These are phyloP conservation scores for Pholis gunnellus DNA, from an alignment of 2,113 vertebrate genomes.

Conservation along the genomic window DNA sequence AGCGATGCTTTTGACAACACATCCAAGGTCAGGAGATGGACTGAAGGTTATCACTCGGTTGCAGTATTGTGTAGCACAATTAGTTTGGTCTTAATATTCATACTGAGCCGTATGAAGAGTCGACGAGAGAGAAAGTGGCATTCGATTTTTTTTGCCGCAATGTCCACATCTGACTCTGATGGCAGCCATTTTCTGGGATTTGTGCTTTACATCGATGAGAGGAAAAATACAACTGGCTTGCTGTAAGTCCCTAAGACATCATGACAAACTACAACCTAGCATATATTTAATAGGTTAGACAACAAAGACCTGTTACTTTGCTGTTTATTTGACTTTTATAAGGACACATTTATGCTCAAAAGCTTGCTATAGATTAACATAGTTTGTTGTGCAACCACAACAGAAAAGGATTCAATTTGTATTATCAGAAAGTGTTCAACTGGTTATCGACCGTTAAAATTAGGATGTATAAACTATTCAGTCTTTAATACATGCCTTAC, in stretches of 20 bases:
- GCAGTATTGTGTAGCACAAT: neutral
- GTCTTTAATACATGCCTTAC: neutral
- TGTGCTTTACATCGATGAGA: neutral
- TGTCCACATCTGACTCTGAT: slow-evolving; percentile 2
- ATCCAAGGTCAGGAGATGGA: slow-evolving; percentile 57
- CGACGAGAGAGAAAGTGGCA: neutral
- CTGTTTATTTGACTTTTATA: neutral
- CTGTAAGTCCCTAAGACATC: neutral
- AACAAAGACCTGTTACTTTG: neutral
- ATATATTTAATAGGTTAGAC: neutral
- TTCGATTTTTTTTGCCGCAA: neutral
- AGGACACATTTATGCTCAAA: neutral
- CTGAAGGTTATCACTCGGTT: slow-evolving; percentile 21
- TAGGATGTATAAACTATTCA: neutral
- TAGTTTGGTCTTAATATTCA: neutral
- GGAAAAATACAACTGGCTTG: neutral
- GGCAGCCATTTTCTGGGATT: slow-evolving; percentile 50
- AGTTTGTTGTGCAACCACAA: neutral
- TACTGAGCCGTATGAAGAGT: neutral
- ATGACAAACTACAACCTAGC: neutral
- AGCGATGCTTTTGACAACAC: slow-evolving; percentile 51
- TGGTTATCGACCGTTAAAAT: neutral
- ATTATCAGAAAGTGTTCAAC: neutral
- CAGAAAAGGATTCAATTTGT: neutral
- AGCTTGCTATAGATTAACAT: neutral